phyloP scores from a whole-genome alignment of 2,888 invertebrate species.

The Globia sparganii region DNA sequence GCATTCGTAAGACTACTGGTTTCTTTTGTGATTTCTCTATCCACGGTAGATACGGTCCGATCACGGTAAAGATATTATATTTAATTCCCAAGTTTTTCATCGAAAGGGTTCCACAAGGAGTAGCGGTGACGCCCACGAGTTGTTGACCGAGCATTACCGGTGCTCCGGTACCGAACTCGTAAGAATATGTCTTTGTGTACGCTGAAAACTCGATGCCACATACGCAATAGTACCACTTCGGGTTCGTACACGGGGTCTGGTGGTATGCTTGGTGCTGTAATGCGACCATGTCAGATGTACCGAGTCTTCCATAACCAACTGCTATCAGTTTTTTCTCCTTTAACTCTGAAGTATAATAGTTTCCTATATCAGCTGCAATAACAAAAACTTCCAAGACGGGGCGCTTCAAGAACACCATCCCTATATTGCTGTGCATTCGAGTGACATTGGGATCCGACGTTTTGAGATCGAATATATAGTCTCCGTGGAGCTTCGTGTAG shows the following conservation, averaged over 20 bases:
- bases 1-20: slow-evolving; percentile 22
- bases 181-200: slow-evolving; percentile 64
- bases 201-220: slow-evolving; percentile 77
- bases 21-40: slow-evolving; percentile 70
- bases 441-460: slow-evolving; percentile 69
- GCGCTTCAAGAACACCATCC: slow-evolving; percentile 73
- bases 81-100: slow-evolving; percentile 62
- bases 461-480: slow-evolving; percentile 74
- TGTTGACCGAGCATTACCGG: slow-evolving; percentile 74
- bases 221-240: slow-evolving; percentile 82
- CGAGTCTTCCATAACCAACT: slow-evolving; percentile 77
- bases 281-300: slow-evolving; percentile 59
- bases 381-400: slow-evolving; percentile 72
- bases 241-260: slow-evolving; percentile 78
- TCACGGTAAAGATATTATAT: slow-evolving; percentile 81
- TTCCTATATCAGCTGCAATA: slow-evolving; percentile 71
- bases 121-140: slow-evolving; percentile 77
- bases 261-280: slow-evolving; percentile 77
- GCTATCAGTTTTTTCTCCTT: slow-evolving; percentile 69
- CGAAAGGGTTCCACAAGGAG: slow-evolving; percentile 71
- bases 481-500: slow-evolving; percentile 71
- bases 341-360: slow-evolving; percentile 76
- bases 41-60: slow-evolving; percentile 80
- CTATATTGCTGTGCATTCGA: slow-evolving; percentile 79
- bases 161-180: slow-evolving; percentile 79